Base-by-base conservation (phyloP, 1,140 invertebrate species). In the Lordiphosa collinella region DNA sequence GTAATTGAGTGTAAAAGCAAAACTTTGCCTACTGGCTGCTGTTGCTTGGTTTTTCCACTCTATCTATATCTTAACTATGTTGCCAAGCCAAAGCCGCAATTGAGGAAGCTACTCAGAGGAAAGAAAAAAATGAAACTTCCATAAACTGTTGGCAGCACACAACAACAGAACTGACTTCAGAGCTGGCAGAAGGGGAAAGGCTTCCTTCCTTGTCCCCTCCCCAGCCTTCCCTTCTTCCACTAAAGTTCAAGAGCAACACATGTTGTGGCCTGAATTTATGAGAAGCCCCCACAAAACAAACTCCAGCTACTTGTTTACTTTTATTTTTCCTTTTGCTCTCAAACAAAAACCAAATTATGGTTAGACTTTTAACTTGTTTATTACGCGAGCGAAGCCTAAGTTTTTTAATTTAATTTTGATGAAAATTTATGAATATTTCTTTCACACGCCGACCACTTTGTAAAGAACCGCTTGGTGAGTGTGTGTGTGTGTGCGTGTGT, bases 331-430 rank as follows among this genome's bases (percentile, higher is more conserved):
- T 50, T 66, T 61, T 64, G 51, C 61, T 64, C 38, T 35, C 54
- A 54, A 47, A 47, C 22, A 58, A 57, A 69, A 75, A 75, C 78
- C 72, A 69, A 84, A 84, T 84, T 84, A 84, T 84, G 78, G 78
- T 84, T 76, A 84, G 78, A 84, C 72, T 84, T 70, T 84, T 84
- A 84, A 84, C 78, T 84, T 84, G 78, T 76, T 84, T 84, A 84
- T 82, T 82, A 75, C 71, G 54, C 55, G 38, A 34, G 29, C 55
- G 44, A 36, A 36, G 29, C 9, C 41, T 44, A 82, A 82, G 78
- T 82, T 82, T 82, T 82, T 82, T 82, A 82, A 82, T 82, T 82
- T 84, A 61, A 82, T 82, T 84, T 82, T 84, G 73, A 78, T 74
- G 70, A 63, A 80, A 80, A 75, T 80, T 82, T 73, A 80, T 66